Evolutionary conservation across 1,140 invertebrate species (phyloP), one percentile per base, ranked within the genome.

Genomic region (Doryteuthis pealeii): DNA sequence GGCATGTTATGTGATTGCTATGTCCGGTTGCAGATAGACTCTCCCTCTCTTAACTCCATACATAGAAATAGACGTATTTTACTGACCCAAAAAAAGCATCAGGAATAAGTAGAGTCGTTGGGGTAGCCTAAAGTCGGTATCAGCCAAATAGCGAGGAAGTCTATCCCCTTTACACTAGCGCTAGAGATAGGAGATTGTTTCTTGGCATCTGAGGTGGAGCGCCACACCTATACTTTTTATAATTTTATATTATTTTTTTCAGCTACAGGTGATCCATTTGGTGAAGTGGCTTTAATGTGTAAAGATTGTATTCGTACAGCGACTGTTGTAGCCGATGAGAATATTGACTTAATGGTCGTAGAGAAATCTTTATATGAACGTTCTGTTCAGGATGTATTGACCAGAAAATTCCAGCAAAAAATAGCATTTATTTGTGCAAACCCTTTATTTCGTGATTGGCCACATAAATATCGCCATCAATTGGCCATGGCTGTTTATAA

Each of bases 401-500:
- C 82, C 32, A 77, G 83, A 35, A 86, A 88, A 75, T 87, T 87
- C 69, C 81, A 85, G 40, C 84, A 88, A 32, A 87, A 87, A 76
- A 76, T 77, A 14, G 69, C 79, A 5, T 88, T 88, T 74, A 85
- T 88, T 40, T 75, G 79, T 35, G 74, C 69, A 18, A 85, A 83
- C 72, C 76, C 78, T 1, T 72, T 86, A 14, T 88, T 88, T 77
- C 76, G 78, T 0, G 80, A 76, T 26, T 87, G 85, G 87, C 74
- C 83, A 22, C 82, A 87, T 6, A 85, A 84, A 72, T 87, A 87
- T 76, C 80, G 81, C 71, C 86, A 87, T 72, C 86, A 88, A 74
- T 77, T 88, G 12, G 80, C 85, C 6, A 86, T 88, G 83, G 86
- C 86, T 0, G 74, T 88, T 45, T 83, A 85, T 73, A 85, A 84